Evolutionary conservation across 2,888 invertebrate species (phyloP), one percentile per base, ranked within the genome.

Genomic region (Tetragonisca angustula): DNA sequence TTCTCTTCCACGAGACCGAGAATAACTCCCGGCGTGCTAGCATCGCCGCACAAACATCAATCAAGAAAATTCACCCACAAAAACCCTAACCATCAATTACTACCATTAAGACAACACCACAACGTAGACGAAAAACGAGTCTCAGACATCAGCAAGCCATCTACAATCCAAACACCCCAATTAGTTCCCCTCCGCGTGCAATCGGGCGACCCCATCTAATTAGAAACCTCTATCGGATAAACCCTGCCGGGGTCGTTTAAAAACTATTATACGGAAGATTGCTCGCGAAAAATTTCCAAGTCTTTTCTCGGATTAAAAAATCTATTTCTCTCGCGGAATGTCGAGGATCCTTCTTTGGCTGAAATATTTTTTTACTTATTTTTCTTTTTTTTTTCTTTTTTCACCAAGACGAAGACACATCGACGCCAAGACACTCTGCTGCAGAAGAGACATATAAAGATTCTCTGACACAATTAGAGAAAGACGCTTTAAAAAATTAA

Each of bases 151-250:
- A 36, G 36, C 56, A 5, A 56, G 24, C 36, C 43, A 43, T 69
- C 52, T 54, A 11, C 54, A 69, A 69, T 69, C 52, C 54, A 24
- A 43, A 71, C 56, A 56, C 71, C 11, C 43, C 71, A 71, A 59
- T 71, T 71, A 71, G 36, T n/a, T 56, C 32, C 70, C 43, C 69
- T 54, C 6, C 24, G n/a, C 6, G 43, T 24, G 19, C n/a, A 70
- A 59, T 59, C 59, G n/a, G 36, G 19, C 32, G 36, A 59, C 19
- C 69, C 52, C 6, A 32, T 21, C 56, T 43, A 71, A 71, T 71
- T 71, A 71, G 56, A 59, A 49, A 49, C 27, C 24, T 27, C 43
- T 61, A 19, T 49, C 72, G 4, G 61, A 72, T 61, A 49, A 72
- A 61, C 49, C n/a, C 52, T 19, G 54, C 9, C 9, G 43, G 43